Evolutionary conservation across 2,113 vertebrate species (phyloP), one percentile per base, ranked within the genome.

Genomic region (Cheilinus undulatus): DNA sequence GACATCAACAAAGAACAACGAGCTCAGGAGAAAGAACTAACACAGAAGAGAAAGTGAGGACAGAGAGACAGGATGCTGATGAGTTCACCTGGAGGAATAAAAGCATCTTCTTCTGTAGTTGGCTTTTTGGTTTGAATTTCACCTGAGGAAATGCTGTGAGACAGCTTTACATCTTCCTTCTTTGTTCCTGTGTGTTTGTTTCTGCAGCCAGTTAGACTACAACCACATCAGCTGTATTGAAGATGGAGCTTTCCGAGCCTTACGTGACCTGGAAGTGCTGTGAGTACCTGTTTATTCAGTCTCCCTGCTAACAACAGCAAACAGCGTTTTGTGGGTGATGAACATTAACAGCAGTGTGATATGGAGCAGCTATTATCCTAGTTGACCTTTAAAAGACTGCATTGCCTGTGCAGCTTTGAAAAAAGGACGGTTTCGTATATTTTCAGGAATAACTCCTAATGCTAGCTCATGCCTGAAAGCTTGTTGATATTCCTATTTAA

Each of bases 151-250:
- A 52, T 43, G 56, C 22, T 60, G 38, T 54, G 42, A 59, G 73
- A 71, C 65, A 66, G 23, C 61, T 63, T 71, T 15, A 68, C 24
- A n/a, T 52, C 63, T 30, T 57, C 36, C 57, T 56, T n/a, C 19
- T 50, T 54, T 67, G 49, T 53, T 53, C 6, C 28, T 65, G 48
- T 76, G 24, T 63, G 45, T 78, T 67, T 76, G 53, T 85, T 53
- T 50, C 24, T 93, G 93, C 93, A 99, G 97, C 93, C 97, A 99
- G 86, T 93, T 99, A 96, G 97, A 99, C 95, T 98, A 98, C 93
- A 99, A 98, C 94, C 97, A 97, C 92, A 98, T 99, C 96, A 96
- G 94, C 95, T 98, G 97, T 83, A 97, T 99, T 82, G 97, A 99
- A 90, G 97, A 98, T 81, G 97, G 97, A 86, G 95, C 97, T 0